phyloP scores from a whole-genome alignment of 2,888 invertebrate genomes.

The Neoscelio sp. region DNA sequence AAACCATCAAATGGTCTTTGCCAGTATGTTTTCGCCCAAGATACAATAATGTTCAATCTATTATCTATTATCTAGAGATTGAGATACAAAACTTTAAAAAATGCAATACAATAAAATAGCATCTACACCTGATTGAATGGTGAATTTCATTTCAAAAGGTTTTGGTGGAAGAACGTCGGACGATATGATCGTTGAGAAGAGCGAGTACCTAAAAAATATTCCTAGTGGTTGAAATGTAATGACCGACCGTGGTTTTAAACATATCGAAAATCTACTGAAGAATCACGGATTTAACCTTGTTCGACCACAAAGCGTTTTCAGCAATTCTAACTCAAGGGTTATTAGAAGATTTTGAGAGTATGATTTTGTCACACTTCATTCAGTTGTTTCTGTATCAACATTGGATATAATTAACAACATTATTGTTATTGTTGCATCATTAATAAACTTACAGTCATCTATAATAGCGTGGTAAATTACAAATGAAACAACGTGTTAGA shows the following conservation, averaged over 20 bases:
- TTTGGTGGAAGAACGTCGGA: constrained; percentile 34
- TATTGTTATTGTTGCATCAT: constrained; percentile 28
- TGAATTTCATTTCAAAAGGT: constrained; percentile 40
- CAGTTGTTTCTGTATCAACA: background rate
- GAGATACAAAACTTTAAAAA: constrained; percentile 74
- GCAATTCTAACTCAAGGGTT: constrained; percentile 29
- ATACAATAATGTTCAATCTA: too few relatives aligned
- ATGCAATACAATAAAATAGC: constrained; percentile 76
- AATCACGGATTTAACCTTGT: constrained; percentile 30
- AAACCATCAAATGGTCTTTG: too few relatives aligned
- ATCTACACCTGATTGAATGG: constrained; percentile 67
- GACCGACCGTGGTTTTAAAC: constrained; percentile 67
- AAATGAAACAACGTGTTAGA: too few relatives aligned
- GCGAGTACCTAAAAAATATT: constrained; percentile 19
- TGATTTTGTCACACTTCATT: constrained; percentile 65
- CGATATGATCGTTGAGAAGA: constrained; percentile 34
- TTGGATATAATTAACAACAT: constrained; percentile 26
- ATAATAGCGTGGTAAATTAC: constrained; percentile 7
- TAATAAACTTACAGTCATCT: constrained; percentile 27
- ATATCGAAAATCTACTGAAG: constrained; percentile 55
- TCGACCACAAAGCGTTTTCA: constrained; percentile 62
- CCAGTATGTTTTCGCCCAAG: too few relatives aligned
- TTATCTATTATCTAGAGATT: too few relatives aligned
- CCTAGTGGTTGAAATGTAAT: constrained; percentile 32
- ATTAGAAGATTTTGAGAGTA: constrained; percentile 69